A percentile compares a stretch with the other conserved stretches of the same genome.
Conservation (phyloP, 2,888 invertebrate species). For the Brachyptera putata region DNA sequence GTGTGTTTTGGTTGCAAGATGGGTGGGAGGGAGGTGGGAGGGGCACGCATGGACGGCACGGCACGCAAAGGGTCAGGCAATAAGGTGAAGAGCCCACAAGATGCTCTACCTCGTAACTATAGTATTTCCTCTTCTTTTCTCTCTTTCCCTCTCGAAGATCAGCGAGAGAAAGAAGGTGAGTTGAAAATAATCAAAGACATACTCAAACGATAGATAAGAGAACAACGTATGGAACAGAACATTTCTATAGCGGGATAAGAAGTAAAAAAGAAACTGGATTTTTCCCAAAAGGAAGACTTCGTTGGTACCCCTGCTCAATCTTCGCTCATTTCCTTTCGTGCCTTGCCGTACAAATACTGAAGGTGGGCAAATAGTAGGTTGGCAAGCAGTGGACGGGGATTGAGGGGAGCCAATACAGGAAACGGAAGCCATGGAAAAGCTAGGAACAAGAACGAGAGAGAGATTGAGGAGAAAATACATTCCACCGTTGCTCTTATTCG, state of each 20-base stretch:
- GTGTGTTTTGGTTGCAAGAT: too few species aligned
- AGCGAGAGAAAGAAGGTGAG: background rate
- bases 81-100: too few species aligned
- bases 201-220: background rate
- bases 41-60: too few species aligned
- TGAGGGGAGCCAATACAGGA: constrained; percentile 20
- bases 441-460: constrained; percentile 3
- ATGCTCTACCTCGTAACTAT: too few species aligned
- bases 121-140: too few species aligned
- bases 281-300: background rate
- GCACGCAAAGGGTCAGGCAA: too few species aligned
- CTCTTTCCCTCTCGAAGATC: too few species aligned
- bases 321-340: constrained; percentile 11
- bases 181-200: constrained; percentile 2
- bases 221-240: background rate
- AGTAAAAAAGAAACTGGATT: constrained; percentile 1
- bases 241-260: constrained; percentile 7
- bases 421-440: constrained; percentile 24
- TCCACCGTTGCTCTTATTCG: too few species aligned
- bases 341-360: constrained; percentile 14
- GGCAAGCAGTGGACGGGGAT: too few species aligned
- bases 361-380: too few species aligned
- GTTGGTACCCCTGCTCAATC: background rate
- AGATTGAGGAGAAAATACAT: too few species aligned
- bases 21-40: too few species aligned